Evolutionary conservation across 2,797 vertebrate species (phyloP), one percentile per base, ranked within the genome.

Genomic region (Agapornis canus): DNA sequence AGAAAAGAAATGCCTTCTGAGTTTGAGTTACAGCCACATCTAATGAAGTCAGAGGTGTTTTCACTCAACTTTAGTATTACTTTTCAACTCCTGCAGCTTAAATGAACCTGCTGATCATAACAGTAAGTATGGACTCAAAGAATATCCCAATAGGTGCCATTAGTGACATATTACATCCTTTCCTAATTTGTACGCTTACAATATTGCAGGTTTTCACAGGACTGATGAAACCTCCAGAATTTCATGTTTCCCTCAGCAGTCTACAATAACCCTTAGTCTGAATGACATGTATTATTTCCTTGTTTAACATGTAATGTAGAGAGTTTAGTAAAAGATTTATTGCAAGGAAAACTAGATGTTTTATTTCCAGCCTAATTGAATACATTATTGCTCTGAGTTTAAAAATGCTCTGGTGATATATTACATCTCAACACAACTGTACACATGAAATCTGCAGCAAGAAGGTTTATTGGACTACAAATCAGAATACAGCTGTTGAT

Each of bases 271-370:
- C 97, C 96, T 95, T 96, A 95, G 89, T 97, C 97, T 97, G 94
- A 98, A 97, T 89, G 98, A 97, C 97, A 98, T 97, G 97, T 98
- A 97, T 97, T 98, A 98, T 98, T 98, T 98, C 97, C 97, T 98
- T 90, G 70, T 94, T 96, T 96, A 98, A 96, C 88, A 68, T 96
- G 94, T 96, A 97, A 98, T 97, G 86, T 95, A 94, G 96, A 94
- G 69, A 94, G 81, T 88, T 97, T 98, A 92, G 90, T 94, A 97
- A 97, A 98, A 97, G 98, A 98, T 98, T 98, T 98, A 98, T 97
- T 97, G 90, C 96, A 97, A 97, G 92, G 92, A 98, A 96, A 70
- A 93, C 54, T 92, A 90, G 76, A 97, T 96, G 94, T 92, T 98
- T 98, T 98, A 98, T 97, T 98, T 97, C 95, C 86, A 96, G 32